These are phyloP conservation scores for Panopea generosa DNA, from an alignment of 2,888 invertebrate genomes.

Conservation along the genomic window DNA sequence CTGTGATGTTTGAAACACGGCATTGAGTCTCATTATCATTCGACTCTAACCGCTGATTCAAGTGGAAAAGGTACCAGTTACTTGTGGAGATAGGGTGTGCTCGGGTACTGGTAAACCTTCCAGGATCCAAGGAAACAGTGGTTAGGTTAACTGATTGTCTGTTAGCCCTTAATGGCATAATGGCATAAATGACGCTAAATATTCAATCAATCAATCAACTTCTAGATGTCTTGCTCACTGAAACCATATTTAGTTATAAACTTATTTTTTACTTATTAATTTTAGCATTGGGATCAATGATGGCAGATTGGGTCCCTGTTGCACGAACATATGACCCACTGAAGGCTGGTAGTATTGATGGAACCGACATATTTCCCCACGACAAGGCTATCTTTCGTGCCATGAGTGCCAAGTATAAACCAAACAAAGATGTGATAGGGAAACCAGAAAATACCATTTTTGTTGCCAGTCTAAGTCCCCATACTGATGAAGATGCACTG, in stretches of 20 bases:
- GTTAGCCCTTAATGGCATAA: too few relatives aligned
- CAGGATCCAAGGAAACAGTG: too few relatives aligned
- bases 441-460: slow-evolving; percentile 91
- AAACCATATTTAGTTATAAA: neutral
- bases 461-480: slow-evolving; percentile 90
- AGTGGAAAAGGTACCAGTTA: too few relatives aligned
- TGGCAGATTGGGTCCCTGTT: slow-evolving; percentile 67
- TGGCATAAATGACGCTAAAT: too few relatives aligned
- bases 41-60: too few relatives aligned
- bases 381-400: slow-evolving; percentile 92
- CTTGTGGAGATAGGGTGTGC: too few relatives aligned
- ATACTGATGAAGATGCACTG: slow-evolving; percentile 88
- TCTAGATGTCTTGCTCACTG: neutral
- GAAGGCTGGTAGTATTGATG: slow-evolving; percentile 94
- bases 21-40: too few relatives aligned
- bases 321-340: slow-evolving; percentile 91
- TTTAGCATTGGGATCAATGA: neutral
- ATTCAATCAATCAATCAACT: too few relatives aligned
- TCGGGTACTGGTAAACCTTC: too few relatives aligned
- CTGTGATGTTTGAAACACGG: too few relatives aligned
- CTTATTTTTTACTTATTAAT: too few relatives aligned
- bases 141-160: too few relatives aligned
- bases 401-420: slow-evolving; percentile 86
- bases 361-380: slow-evolving; percentile 93
- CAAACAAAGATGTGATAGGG: slow-evolving; percentile 87